Evolutionary conservation across 2,888 invertebrate genomes (phyloP).

Genomic region (Cheilosia vulpina): DNA sequence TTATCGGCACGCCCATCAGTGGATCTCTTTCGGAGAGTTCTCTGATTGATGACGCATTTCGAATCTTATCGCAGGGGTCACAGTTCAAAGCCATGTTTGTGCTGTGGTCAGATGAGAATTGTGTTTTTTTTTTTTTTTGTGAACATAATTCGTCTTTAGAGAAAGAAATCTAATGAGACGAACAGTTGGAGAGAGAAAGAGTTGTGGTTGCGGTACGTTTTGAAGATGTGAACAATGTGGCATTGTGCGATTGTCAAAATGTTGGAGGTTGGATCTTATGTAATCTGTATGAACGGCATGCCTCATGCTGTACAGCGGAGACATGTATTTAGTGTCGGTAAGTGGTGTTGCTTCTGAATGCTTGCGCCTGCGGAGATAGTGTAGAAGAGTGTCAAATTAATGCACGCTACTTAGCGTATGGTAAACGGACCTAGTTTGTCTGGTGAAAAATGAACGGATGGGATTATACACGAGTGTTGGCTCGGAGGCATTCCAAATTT

Average conservation of each 20-base stretch:
- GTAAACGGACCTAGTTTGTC: too few species aligned
- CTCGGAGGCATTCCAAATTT: too few species aligned
- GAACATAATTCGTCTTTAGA: conserved; percentile 17
- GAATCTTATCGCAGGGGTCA: conserved; percentile 56
- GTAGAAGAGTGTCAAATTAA: not conserved
- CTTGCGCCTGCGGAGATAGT: too few species aligned
- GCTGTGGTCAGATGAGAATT: conserved; percentile 33
- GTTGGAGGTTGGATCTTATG: not conserved
- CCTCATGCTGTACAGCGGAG: not conserved
- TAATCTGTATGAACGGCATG: not conserved
- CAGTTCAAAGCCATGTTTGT: conserved; percentile 52
- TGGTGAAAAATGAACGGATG: too few species aligned
- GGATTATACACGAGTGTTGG: too few species aligned
- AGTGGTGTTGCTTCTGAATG: not conserved
- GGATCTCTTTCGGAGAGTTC: conserved; percentile 42
- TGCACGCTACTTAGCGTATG: too few species aligned
- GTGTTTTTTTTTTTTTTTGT: conserved; percentile 9
- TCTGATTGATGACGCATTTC: conserved; percentile 62
- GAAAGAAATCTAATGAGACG: not conserved
- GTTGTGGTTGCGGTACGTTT: conserved; percentile 1
- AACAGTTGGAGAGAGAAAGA: not conserved
- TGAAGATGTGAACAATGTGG: conserved; percentile 5
- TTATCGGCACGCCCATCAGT: conserved; percentile 62
- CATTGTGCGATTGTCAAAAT: conserved; percentile 26
- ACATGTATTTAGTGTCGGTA: not conserved